Evolutionary conservation across 2,888 invertebrate species (phyloP), one percentile per base, ranked within the genome.

Genomic region (Drosophila antonietae): DNA sequence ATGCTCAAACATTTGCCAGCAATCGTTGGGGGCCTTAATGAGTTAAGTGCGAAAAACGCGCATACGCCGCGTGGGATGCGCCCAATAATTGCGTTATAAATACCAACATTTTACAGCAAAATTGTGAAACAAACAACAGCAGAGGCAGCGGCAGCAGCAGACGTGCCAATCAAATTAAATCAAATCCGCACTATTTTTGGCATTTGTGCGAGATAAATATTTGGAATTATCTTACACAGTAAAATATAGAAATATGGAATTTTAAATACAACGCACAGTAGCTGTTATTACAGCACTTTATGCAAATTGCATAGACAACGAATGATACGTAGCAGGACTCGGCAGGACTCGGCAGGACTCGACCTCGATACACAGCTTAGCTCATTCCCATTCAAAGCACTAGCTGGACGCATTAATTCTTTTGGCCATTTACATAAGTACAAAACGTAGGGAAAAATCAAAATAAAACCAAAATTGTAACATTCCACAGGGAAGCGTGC

Each of bases 11-110:
- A 78, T 60, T 72, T 83, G 68, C 44, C 51, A 57, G 47, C 52
- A 46, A 67, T 71, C 59, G 71, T 62, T 33, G 65, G 73, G 63
- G 72, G 69, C 68, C 61, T 77, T 80, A 89, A 82, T 81, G 88
- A 78, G 80, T 75, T 77, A 80, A 77, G 88, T 87, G 89, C 75
- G 85, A 88, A 88, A 85, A 83, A 89, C 81, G 70, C 64, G 75
- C 73, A 78, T 75, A 77, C 78, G 77, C 71, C 74, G 73, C 74
- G 78, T 78, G 73, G 72, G 77, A 37, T 60, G 75, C 56, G 15
- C 63, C 20, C 51, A 55, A 28, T n/a, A 53, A 74, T 82, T 73
- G 74, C 70, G 69, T 72, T 83, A 80, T 74, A 86, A 81, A 83
- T 78, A 80, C 44, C 59, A 46, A 57, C 60, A 79, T 68, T 73